These are phyloP conservation scores for Trinectes maculatus DNA, from an alignment of 2,113 vertebrate genomes.

Conservation along the genomic window DNA sequence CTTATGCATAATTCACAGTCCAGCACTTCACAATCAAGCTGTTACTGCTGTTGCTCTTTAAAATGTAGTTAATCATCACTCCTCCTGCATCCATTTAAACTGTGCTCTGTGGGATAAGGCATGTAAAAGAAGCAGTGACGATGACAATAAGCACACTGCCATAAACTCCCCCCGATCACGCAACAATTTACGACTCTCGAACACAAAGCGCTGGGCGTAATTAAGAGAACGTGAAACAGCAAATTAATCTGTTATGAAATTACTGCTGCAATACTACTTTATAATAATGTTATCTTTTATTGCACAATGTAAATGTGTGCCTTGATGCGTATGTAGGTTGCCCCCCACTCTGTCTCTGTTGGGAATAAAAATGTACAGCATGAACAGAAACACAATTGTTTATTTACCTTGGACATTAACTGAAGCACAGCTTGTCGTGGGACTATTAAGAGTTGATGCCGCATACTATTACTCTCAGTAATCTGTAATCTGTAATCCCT, in stretches of 20 bases:
- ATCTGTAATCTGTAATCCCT: neutral
- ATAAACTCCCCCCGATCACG: slow-evolving; percentile 51
- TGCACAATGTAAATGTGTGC: slow-evolving; percentile 46
- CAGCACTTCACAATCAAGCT: slow-evolving; percentile 19
- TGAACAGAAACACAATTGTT: slow-evolving; percentile 41
- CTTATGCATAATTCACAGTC: slow-evolving; percentile 8
- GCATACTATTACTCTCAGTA: slow-evolving; percentile 1
- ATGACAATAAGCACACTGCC: slow-evolving; percentile 27
- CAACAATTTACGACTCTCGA: slow-evolving; percentile 58
- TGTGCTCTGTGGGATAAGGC: slow-evolving; percentile 11
- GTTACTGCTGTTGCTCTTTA: slow-evolving; percentile 15
- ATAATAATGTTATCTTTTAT: slow-evolving; percentile 65
- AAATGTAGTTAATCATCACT: slow-evolving; percentile 34
- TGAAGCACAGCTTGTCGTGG: slow-evolving; percentile 16
- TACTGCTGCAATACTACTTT: slow-evolving; percentile 47
- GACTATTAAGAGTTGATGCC: neutral
- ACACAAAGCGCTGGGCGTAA: slow-evolving; percentile 62
- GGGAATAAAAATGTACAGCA: slow-evolving; percentile 25
- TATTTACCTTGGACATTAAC: slow-evolving; percentile 49
- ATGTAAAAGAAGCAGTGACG: slow-evolving; percentile 11
- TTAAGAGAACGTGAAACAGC: slow-evolving; percentile 56
- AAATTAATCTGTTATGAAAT: slow-evolving; percentile 73
- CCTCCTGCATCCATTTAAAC: slow-evolving; percentile 24
- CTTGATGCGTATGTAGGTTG: slow-evolving; percentile 18
- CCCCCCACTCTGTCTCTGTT: slow-evolving; percentile 13